A percentile compares a stretch with the other conserved stretches of the same genome.
phyloP scores from a whole-genome alignment of 2,888 invertebrate genomes.

The Leptinotarsa tumamoca region DNA sequence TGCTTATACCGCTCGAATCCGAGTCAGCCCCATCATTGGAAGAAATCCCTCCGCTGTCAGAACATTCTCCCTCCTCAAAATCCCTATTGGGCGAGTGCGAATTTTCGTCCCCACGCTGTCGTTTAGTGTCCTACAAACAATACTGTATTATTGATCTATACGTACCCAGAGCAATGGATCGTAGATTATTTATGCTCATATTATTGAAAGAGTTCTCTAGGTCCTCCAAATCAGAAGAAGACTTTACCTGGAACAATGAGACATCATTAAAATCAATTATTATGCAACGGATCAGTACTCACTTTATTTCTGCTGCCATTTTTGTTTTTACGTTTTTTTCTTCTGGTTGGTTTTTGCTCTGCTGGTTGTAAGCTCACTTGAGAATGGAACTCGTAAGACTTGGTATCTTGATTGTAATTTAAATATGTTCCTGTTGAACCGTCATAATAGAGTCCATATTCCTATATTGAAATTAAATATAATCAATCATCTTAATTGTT shows the following conservation, averaged over 20 bases:
- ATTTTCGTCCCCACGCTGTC: slow-evolving; percentile 44
- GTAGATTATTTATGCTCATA: slow-evolving; percentile 68
- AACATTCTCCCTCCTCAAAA: slow-evolving; percentile 78
- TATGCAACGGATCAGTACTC: slow-evolving; percentile 27
- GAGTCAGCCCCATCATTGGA: slow-evolving; percentile 60
- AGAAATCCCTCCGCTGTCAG: slow-evolving; percentile 65
- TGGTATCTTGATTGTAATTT: slow-evolving; percentile 80
- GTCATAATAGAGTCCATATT: slow-evolving; percentile 89
- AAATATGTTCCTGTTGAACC: slow-evolving; percentile 87
- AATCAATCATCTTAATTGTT: too few relatives aligned
- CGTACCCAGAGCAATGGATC: slow-evolving; percentile 70
- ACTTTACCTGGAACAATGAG: slow-evolving; percentile 63
- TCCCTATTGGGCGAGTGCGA: slow-evolving; percentile 44
- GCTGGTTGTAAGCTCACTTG: slow-evolving; percentile 68
- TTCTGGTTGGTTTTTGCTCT: slow-evolving; percentile 46
- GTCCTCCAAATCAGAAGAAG: slow-evolving; percentile 63
- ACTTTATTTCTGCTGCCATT: slow-evolving; percentile 52
- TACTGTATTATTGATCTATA: slow-evolving; percentile 61
- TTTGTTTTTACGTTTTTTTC: slow-evolving; percentile 47
- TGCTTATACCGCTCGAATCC: slow-evolving; percentile 60
- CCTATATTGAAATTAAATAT: slow-evolving; percentile 67
- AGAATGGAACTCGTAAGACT: slow-evolving; percentile 84
- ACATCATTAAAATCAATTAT: neutral
- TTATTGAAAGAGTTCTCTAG: slow-evolving; percentile 63
- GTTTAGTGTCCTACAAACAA: slow-evolving; percentile 64